Base-by-base conservation (phyloP, 2,888 invertebrate species). In the Ophion obscuratus region DNA sequence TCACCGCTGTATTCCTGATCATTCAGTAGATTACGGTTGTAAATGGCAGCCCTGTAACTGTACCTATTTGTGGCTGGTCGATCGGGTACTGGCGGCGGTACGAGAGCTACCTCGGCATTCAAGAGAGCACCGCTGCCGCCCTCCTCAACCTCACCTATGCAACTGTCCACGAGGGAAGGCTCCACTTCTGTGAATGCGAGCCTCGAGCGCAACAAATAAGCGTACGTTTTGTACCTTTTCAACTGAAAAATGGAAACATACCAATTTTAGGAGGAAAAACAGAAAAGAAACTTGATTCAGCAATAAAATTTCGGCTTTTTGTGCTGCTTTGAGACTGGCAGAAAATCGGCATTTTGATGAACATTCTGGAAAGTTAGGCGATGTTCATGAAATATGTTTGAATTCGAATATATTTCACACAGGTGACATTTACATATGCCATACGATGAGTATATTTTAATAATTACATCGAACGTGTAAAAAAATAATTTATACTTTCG, bases 151-250 rank as follows among this genome's bases (percentile, higher is more conserved):
- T 95, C 95, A 10, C 95, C 95, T 83, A 96, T 95, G 89, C 95
- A 95, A 90, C 95, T 95, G 85, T 96, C 96, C 74, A 95, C 95
- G 89, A 96, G 91, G 80, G 95, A 95, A 62, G 95, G 94, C 83
- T 95, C 95, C 85, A 95, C 93, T 88, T 96, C 95, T 1, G 95
- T 95, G 89, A 95, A 95, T 27, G 95, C 95, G 92, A 97, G 95
- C 89, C 97, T 96, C 89, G 96, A 96, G 82, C 96, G 96, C 93
- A 98, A 95, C 92, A 97, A 96, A 94, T 96, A 96, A 89, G 96
- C 96, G 95, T 98, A 98, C 82, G 97, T 97, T 93, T 97, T 97
- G 95, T 98, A 98, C 92, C 97, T 95, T 94, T 97, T 97, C 91
- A 97, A 95, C 98, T 98, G 94, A 3, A 94, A 94, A 85, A 79